These are phyloP conservation scores for Lasius platythorax DNA, from an alignment of 2,888 invertebrate species.

Conservation along the genomic window DNA sequence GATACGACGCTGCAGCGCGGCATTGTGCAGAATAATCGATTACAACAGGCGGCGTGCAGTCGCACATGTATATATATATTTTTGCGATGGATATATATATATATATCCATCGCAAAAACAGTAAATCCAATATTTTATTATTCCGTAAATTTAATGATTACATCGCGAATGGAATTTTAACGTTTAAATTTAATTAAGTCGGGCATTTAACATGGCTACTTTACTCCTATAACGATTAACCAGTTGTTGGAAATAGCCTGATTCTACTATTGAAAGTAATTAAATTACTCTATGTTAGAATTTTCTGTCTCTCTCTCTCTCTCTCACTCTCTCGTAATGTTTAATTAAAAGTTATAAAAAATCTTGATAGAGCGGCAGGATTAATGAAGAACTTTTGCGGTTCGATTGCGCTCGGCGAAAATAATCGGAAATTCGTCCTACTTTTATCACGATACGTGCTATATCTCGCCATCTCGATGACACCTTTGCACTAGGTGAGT, in stretches of 20 bases:
- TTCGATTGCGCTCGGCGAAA: conserved; percentile 7
- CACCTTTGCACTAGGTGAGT: conserved; percentile 82
- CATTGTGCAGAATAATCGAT: conserved; percentile 52
- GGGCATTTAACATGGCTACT: conserved; percentile 45
- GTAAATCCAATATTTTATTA: conserved; percentile 54
- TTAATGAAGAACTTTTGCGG: conserved; percentile 16
- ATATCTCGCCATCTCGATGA: conserved; percentile 75
- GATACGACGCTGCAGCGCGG: conserved; percentile 36
- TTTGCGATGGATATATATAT: conserved; percentile 8
- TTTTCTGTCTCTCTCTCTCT: background rate
- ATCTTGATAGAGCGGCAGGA: conserved; percentile 15
- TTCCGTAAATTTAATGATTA: conserved; percentile 56
- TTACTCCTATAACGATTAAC: conserved; percentile 34
- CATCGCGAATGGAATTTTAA: conserved; percentile 55
- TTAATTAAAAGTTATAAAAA: conserved; percentile 51
- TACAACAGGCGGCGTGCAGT: conserved; percentile 56
- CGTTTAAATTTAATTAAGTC: conserved; percentile 52
- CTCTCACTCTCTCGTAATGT: conserved; percentile 21
- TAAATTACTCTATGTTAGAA: conserved; percentile 29
- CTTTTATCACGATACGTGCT: conserved; percentile 51
- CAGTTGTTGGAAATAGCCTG: conserved; percentile 18
- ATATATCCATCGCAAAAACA: conserved; percentile 32
- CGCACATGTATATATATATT: conserved; percentile 51
- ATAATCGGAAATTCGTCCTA: conserved; percentile 45
- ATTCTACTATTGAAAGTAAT: conserved; percentile 35